Evolutionary conservation across 2,888 invertebrate genomes (phyloP).

Genomic region (Iselma pallidipennis): DNA sequence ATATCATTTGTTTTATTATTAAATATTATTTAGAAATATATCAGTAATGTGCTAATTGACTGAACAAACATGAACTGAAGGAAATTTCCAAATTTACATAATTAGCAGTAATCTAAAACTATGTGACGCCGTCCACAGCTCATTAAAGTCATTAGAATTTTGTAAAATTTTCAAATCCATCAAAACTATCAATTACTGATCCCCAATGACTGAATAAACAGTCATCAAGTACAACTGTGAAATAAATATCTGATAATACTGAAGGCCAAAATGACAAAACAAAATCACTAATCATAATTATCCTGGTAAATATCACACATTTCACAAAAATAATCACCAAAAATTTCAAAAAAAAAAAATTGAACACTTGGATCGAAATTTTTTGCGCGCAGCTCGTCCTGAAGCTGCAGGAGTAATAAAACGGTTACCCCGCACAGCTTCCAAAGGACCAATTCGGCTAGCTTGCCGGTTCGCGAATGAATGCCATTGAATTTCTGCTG

Average conservation of each 20-base stretch:
- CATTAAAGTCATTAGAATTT: conserved; percentile 3
- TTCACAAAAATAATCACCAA: neutral
- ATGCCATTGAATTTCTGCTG: conserved; percentile 3
- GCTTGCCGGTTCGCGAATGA: conserved; percentile 47
- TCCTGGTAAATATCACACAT: neutral
- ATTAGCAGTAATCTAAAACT: conserved; percentile 5
- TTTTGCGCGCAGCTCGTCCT: neutral
- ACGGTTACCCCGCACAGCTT: conserved; percentile 4
- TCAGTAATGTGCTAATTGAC: neutral
- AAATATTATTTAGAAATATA: neutral
- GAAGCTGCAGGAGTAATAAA: neutral
- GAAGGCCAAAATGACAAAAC: neutral
- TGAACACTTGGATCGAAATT: neutral
- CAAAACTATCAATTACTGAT: conserved; percentile 13
- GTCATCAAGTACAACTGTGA: conserved; percentile 5
- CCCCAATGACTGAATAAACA: conserved; percentile 18
- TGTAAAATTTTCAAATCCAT: neutral
- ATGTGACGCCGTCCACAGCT: neutral
- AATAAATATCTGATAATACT: neutral
- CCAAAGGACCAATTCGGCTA: conserved; percentile 37
- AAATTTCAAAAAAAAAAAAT: neutral
- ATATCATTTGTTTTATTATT: neutral
- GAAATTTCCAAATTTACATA: conserved; percentile 8
- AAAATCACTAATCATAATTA: neutral
- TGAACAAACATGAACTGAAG: neutral